Evolutionary conservation across 2,113 vertebrate species (phyloP), one percentile per base, ranked within the genome.

Genomic region (Condylura cristata): DNA sequence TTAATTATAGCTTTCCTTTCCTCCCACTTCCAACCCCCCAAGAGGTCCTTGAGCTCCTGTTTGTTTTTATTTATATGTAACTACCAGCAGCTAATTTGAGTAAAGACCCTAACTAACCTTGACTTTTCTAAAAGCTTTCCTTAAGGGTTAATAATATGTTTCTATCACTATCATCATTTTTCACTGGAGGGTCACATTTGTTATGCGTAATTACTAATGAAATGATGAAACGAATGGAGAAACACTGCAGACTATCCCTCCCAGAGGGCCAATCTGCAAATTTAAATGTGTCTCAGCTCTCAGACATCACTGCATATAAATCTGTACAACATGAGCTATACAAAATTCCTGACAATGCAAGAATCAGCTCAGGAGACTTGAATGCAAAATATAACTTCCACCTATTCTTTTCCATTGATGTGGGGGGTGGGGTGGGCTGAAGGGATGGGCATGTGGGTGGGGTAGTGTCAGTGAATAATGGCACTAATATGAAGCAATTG

Each of bases 61-160:
- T 97, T 98, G 91, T 98, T 98, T 98, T 93, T 95, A 95, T 97
- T 97, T 97, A 93, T 89, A 90, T 95, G 87, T 97, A 86, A 96
- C 91, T 97, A 97, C 91, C 96, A 97, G 95, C 87, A 85, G 70
- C 90, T 98, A 97, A 96, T 97, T 96, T 97, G 94, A 95, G 83
- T 94, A 44, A 95, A 97, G 91, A 96, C 94, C 95, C 91, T 97
- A 96, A 97, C 94, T 97, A 96, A 98, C 94, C 90, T 79, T 95
- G 97, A 97, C 39, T 82, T 97, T 96, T 90, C 95, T 97, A 95
- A 97, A 98, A 97, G 95, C 93, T 97, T 97, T 94, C 96, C 96
- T 97, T 96, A 97, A 92, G 96, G 97, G 94, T 97, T 97, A 97
- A 98, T 95, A 97, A 95, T 92, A 97, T 96, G 95, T 96, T 97